Evolutionary conservation across 2,113 vertebrate genomes (phyloP).

Genomic region (Myotis brandtii): DNA sequence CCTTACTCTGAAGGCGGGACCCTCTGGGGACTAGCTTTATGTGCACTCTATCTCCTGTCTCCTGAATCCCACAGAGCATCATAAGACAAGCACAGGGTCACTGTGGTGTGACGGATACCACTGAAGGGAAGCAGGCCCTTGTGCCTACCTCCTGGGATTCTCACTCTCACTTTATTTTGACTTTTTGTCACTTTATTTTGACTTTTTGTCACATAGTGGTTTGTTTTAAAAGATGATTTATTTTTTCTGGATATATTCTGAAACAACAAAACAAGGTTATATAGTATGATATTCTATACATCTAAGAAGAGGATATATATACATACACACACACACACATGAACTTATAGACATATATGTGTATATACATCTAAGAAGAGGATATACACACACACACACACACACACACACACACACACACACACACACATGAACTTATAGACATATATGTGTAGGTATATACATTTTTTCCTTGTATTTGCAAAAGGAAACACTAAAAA

Average conservation of each 20-base stretch:
- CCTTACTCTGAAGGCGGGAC: not conserved
- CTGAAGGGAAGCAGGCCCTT: not conserved
- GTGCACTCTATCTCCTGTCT: too few relatives aligned
- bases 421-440: not conserved
- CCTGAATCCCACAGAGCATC: not conserved
- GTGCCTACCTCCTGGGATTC: not conserved
- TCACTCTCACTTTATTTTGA: not conserved
- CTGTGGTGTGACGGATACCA: not conserved
- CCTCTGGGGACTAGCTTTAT: not conserved
- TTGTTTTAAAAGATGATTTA: not conserved
- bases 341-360: not conserved
- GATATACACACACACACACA: not conserved
- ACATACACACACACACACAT: not conserved
- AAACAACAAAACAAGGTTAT: not conserved
- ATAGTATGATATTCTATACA: not conserved
- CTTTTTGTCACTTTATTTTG: too few relatives aligned
- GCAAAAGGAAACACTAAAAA: not conserved
- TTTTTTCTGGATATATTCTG: not conserved
- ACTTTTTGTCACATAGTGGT: not conserved
- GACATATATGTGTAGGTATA: not conserved
- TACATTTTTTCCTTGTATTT: not conserved
- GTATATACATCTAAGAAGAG: not conserved
- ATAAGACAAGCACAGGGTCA: not conserved
- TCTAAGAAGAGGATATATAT: not conserved
- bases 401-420: too few relatives aligned